Conservation (phyloP, 2,113 vertebrate species). For the Macheiramphus alcinus region DNA sequence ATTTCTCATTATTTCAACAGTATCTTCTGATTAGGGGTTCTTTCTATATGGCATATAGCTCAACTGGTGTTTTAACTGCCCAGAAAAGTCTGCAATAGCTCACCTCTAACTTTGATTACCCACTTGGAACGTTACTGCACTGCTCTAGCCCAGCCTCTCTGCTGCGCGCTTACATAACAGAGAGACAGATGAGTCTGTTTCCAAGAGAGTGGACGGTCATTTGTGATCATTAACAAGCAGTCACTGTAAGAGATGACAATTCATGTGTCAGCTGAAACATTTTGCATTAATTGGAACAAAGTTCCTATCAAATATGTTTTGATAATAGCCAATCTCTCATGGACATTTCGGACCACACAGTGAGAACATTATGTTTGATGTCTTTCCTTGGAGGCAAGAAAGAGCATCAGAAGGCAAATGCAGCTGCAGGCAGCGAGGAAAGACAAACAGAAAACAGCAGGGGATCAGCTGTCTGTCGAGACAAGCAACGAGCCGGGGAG, state of each 20-base stretch:
- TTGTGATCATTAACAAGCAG: slow-evolving; percentile 28
- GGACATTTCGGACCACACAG: not conserved
- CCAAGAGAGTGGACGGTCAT: not conserved
- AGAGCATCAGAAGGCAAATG: not conserved
- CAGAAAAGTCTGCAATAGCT: not conserved
- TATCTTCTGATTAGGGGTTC: not conserved
- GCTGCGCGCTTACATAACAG: not conserved
- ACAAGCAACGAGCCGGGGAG: accelerated
- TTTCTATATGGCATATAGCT: not conserved
- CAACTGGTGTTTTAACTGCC: not conserved
- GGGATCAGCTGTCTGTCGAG: not conserved
- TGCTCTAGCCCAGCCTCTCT: not conserved
- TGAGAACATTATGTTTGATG: not conserved
- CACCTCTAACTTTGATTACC: not conserved
- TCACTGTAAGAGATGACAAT: not conserved
- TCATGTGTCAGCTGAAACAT: not conserved
- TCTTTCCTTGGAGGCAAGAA: not conserved
- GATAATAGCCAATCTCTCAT: not conserved
- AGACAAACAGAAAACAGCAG: not conserved
- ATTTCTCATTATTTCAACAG: not conserved
- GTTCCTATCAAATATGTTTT: slow-evolving; percentile 8
- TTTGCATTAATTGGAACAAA: not conserved
- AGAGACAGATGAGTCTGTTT: not conserved
- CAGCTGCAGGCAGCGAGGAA: not conserved
- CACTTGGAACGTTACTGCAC: not conserved